Conservation (phyloP, 1,140 invertebrate species). For the Portunus trituberculatus region DNA sequence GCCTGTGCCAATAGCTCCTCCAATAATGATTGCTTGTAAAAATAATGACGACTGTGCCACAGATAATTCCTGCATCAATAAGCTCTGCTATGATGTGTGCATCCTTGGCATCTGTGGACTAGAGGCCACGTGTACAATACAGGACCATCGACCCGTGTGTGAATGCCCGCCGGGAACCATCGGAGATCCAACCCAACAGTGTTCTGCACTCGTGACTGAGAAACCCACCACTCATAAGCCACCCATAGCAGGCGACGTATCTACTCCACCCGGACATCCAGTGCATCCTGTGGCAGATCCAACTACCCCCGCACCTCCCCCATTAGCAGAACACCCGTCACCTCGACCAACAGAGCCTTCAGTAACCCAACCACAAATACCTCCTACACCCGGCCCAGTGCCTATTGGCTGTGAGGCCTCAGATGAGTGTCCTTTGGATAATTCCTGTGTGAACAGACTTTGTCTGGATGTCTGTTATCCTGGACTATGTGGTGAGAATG, state of each 20-base stretch:
- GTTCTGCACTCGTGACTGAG: constrained; percentile 55
- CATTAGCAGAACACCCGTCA: constrained; percentile 32
- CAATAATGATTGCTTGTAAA: constrained; percentile 82
- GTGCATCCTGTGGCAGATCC: constrained; percentile 43
- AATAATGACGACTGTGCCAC: constrained; percentile 90
- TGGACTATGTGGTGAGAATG: constrained; percentile 73
- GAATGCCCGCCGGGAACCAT: constrained; percentile 77
- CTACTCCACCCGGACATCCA: constrained; percentile 84
- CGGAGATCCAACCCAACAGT: constrained; percentile 75
- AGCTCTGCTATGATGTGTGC: constrained; percentile 87
- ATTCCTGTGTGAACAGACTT: constrained; percentile 62
- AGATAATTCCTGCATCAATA: constrained; percentile 88
- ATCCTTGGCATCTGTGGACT: constrained; percentile 74
- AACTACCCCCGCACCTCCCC: constrained; percentile 37
- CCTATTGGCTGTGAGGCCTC: constrained; percentile 65
- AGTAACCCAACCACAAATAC: constrained; percentile 36
- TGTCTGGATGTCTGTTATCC: constrained; percentile 66
- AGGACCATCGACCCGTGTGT: constrained; percentile 76
- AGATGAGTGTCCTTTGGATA: constrained; percentile 79
- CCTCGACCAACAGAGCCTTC: constrained; percentile 40
- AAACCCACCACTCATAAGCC: constrained; percentile 83
- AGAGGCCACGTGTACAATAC: constrained; percentile 76
- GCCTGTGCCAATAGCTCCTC: constrained; percentile 88
- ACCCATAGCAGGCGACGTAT: constrained; percentile 90
- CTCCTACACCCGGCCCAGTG: constrained; percentile 49